A percentile compares a stretch with the other conserved stretches of the same genome.
These are phyloP conservation scores for Dolichoris vasculosae DNA, from an alignment of 1,140 invertebrate species.

Conservation along the genomic window DNA sequence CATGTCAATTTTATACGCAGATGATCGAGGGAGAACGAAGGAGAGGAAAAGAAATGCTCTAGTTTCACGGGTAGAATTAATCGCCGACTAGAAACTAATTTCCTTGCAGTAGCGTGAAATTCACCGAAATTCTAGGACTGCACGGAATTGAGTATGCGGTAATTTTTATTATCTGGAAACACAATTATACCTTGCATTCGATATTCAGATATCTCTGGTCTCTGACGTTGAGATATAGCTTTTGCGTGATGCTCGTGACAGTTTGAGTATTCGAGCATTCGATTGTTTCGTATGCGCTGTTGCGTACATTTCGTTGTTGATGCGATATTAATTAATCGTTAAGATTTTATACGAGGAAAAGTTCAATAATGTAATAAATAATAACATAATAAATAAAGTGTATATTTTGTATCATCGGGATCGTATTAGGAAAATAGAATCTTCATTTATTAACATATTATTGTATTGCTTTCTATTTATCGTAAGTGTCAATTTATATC, in stretches of 20 bases:
- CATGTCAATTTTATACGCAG: background rate
- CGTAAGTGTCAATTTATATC: no score
- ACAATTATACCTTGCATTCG: background rate
- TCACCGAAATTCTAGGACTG: background rate
- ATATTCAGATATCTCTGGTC: background rate
- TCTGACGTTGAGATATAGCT: background rate
- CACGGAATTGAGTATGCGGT: background rate
- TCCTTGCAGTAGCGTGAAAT: background rate
- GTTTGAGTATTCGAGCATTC: background rate
- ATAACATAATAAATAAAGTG: no score
- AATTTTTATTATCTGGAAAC: background rate
- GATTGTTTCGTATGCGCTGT: background rate
- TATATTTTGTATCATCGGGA: no score
- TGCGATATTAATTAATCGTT: background rate
- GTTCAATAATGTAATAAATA: no score
- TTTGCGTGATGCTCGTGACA: background rate
- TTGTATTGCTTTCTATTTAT: no score
- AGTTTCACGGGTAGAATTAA: background rate
- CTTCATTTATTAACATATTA: no score
- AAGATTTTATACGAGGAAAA: background rate
- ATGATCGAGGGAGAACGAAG: background rate
- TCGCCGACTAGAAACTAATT: background rate
- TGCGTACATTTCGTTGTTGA: background rate
- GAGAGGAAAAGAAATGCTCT: background rate
- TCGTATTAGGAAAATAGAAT: no score